Evolutionary conservation across 2,113 vertebrate genomes (phyloP).

Genomic region (Catagonus wagneri): DNA sequence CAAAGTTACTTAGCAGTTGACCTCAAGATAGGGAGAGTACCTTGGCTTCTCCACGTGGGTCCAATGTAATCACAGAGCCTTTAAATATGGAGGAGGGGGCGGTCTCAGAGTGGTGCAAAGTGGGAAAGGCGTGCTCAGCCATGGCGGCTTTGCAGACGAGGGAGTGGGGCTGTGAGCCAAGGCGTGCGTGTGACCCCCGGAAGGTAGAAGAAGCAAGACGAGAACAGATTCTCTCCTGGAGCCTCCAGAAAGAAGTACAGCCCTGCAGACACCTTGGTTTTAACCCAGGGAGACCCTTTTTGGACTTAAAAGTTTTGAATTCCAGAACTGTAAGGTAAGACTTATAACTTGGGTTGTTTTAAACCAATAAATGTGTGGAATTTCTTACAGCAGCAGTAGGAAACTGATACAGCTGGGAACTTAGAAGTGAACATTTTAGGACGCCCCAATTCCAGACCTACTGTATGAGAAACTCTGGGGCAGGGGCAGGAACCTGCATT

Average conservation of each 20-base stretch:
- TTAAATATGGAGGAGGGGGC: background rate
- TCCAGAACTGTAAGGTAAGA: background rate
- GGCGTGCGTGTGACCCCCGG: background rate
- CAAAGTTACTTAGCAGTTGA: background rate
- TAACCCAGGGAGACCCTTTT: background rate
- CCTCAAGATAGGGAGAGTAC: background rate
- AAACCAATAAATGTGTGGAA: background rate
- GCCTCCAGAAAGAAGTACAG: background rate
- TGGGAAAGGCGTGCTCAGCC: background rate
- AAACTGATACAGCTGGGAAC: background rate
- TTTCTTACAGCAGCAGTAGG: background rate
- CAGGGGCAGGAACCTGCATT: background rate
- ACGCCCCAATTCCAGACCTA: background rate
- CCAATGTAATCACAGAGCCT: background rate
- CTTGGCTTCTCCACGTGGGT: background rate
- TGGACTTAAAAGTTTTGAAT: background rate
- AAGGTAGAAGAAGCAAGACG: background rate
- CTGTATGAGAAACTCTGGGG: background rate
- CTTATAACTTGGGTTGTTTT: background rate
- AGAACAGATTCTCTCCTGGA: background rate
- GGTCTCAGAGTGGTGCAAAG: background rate
- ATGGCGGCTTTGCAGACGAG: background rate
- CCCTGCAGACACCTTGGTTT: background rate
- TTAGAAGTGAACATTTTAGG: background rate
- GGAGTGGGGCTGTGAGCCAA: background rate